Percentiles rank a stretch among this genome's conserved stretches.
phyloP scores from a whole-genome alignment of 2,797 vertebrate genomes.

The Tinamus major region DNA sequence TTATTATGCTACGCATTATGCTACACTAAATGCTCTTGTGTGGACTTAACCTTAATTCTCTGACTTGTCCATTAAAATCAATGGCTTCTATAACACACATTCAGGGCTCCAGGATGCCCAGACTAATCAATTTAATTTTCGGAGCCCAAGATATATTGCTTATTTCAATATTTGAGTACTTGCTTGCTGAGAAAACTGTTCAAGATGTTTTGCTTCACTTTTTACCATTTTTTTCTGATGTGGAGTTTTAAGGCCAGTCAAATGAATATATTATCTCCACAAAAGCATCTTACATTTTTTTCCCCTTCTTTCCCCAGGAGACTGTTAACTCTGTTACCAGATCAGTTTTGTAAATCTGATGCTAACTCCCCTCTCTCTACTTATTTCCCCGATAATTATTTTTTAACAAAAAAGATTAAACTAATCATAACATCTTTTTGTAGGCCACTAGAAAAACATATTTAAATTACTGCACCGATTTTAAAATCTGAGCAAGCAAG shows the following conservation, averaged over 20 bases:
- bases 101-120: neutral
- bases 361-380: conserved; percentile 47
- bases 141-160: neutral
- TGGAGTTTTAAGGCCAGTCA: neutral
- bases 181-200: neutral
- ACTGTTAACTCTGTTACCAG: conserved; percentile 40
- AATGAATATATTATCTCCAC: neutral
- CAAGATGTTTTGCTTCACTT: neutral
- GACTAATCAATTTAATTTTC: neutral
- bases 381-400: conserved; percentile 67
- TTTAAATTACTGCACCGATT: conserved; percentile 71
- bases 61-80: neutral
- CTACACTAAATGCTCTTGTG: neutral
- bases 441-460: conserved; percentile 39
- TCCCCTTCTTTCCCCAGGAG: neutral
- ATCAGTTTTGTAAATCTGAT: conserved; percentile 37
- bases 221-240: neutral
- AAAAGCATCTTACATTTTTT: neutral
- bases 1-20: neutral
- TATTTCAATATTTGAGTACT: conserved; percentile 4
- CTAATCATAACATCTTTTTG: conserved; percentile 57
- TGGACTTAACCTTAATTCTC: rapidly evolving
- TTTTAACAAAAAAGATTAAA: conserved; percentile 70
- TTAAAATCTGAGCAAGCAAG: conserved; percentile 70
- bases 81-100: neutral